Evolutionary conservation across 2,888 invertebrate species (phyloP).

Genomic region (Chironomus riparius): DNA sequence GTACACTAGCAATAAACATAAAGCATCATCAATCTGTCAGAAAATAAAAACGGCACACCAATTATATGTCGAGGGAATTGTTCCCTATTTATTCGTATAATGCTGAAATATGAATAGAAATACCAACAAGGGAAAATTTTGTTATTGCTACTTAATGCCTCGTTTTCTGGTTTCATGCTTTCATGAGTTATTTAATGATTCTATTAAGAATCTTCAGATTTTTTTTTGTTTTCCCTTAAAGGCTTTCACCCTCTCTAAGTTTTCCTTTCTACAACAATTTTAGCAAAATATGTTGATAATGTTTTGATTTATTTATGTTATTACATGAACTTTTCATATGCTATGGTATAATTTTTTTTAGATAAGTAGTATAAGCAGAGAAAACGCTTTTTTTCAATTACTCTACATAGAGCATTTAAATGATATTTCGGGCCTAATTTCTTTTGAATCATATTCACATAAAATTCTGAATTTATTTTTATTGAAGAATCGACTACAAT

Average conservation of each 20-base stretch:
- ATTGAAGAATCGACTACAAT: no score
- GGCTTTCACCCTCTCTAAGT: conserved; percentile 16
- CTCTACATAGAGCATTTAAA: no score
- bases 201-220: conserved; percentile 11
- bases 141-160: conserved; percentile 26
- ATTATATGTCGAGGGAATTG: conserved; percentile 4
- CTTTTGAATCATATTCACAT: no score
- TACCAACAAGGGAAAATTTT: conserved; percentile 1
- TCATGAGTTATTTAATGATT: conserved; percentile 15
- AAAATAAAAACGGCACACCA: not conserved
- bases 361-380: no score
- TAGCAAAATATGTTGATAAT: conserved; percentile 12
- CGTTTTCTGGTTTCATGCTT: conserved; percentile 26
- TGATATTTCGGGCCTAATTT: no score
- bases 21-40: conserved; percentile 5
- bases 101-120: not conserved
- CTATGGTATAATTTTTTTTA: not conserved
- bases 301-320: conserved; percentile 18
- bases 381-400: no score
- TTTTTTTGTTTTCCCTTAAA: not conserved
- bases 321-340: not conserved
- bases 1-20: not conserved
- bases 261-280: not conserved
- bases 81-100: not conserved
- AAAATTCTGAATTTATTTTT: no score